These are phyloP conservation scores for Escarpia spicata DNA, from an alignment of 2,888 invertebrate genomes.

Conservation along the genomic window DNA sequence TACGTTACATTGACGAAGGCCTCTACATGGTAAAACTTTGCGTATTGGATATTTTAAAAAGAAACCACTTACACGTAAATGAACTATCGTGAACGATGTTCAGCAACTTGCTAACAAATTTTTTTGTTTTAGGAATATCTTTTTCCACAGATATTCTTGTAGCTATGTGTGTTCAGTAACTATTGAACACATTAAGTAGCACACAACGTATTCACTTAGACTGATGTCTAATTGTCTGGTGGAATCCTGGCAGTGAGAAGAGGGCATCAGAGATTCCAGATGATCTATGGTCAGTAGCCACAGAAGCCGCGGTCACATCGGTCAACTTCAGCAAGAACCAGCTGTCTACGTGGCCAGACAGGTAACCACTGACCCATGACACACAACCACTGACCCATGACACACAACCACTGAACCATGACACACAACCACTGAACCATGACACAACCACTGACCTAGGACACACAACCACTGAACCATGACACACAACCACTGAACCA, in stretches of 20 bases:
- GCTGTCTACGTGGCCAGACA: slow-evolving; percentile 75
- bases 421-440: neutral
- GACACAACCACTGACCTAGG: neutral
- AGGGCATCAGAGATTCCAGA: slow-evolving; percentile 77
- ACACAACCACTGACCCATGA: neutral
- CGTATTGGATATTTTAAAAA: too few species aligned
- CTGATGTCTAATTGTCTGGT: neutral
- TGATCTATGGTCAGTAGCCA: slow-evolving; percentile 77
- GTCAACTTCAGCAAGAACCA: slow-evolving; percentile 86
- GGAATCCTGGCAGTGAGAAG: slow-evolving; percentile 65
- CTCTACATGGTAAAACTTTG: too few species aligned
- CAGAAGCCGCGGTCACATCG: slow-evolving; percentile 76
- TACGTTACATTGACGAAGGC: too few species aligned
- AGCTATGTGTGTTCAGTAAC: neutral
- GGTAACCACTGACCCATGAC: slow-evolving; percentile 68
- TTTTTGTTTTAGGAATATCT: too few species aligned
- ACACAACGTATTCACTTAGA: neutral
- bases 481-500: neutral
- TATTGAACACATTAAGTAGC: neutral
- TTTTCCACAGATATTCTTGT: too few species aligned
- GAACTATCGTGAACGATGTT: too few species aligned
- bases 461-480: neutral
- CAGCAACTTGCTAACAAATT: too few species aligned
- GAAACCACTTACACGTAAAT: too few species aligned
- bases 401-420: neutral